Evolutionary conservation across 1,140 invertebrate genomes (phyloP).

Genomic region (Pogonomyrmex barbatus): DNA sequence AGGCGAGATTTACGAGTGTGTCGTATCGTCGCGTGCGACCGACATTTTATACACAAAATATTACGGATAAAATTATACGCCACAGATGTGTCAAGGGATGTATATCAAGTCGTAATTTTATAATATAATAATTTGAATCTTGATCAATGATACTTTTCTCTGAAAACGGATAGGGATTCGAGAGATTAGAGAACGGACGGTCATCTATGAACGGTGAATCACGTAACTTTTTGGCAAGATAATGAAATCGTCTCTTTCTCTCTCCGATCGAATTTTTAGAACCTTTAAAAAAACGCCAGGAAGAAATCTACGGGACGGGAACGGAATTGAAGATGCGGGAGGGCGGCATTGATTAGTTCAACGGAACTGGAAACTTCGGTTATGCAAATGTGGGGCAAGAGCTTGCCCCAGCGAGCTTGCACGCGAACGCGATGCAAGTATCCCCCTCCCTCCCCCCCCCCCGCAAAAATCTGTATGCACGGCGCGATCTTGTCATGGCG

Average conservation of each 20-base stretch:
- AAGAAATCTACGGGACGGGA: constrained; percentile 19
- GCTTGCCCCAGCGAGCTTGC: constrained; percentile 16
- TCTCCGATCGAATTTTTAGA: constrained; percentile 10
- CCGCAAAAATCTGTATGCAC: constrained; percentile 50
- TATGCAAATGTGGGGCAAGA: constrained; percentile 50
- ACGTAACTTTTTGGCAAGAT: constrained; percentile 6
- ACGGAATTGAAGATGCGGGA: constrained; percentile 47
- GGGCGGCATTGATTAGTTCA: constrained; percentile 53
- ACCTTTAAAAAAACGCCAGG: constrained; percentile 10
- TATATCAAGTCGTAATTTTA: not conserved
- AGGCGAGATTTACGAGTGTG: constrained; percentile 28
- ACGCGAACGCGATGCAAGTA: constrained; percentile 18
- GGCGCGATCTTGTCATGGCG: constrained; percentile 58
- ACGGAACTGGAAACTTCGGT: constrained; percentile 57
- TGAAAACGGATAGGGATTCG: not conserved
- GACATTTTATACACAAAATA: constrained; percentile 38
- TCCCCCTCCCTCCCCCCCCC: not conserved
- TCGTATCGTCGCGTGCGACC: constrained; percentile 34
- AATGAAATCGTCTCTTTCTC: constrained; percentile 23
- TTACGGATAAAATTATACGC: constrained; percentile 37
- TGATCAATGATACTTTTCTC: not conserved
- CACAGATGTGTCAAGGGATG: not conserved
- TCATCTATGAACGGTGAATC: not conserved
- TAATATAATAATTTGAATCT: constrained; percentile 16
- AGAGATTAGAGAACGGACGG: not conserved